A percentile compares a stretch with the other conserved stretches of the same genome.
phyloP scores from a whole-genome alignment of 2,888 invertebrate species.

The Nomada fabriciana region DNA sequence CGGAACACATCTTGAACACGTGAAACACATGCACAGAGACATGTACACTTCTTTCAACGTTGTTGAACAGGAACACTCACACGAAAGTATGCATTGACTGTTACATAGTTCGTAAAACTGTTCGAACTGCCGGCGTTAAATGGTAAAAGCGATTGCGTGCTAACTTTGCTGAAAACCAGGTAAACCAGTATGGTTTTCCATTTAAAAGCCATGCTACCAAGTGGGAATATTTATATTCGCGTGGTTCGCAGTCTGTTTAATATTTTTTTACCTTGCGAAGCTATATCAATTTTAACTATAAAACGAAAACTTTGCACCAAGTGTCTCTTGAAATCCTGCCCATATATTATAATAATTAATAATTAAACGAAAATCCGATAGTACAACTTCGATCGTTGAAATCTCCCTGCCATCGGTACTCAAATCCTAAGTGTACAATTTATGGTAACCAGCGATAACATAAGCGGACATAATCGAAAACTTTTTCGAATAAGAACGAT shows the following conservation, averaged over 20 bases:
- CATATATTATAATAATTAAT: neutral
- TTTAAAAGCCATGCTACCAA: neutral
- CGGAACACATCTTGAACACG: constrained; percentile 12
- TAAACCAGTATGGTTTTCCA: constrained; percentile 2
- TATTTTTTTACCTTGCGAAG: neutral
- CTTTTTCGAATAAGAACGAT: neutral
- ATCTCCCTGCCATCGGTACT: neutral
- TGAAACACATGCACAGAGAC: neutral
- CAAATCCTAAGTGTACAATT: neutral
- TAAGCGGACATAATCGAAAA: neutral
- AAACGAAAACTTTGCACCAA: neutral
- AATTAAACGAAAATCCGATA: neutral
- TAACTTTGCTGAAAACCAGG: neutral
- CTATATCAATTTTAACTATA: neutral
- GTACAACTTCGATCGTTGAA: neutral
- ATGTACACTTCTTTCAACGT: neutral
- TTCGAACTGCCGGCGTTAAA: constrained; percentile 2
- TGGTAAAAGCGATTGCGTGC: neutral
- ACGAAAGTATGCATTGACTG: neutral
- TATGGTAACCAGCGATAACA: neutral
- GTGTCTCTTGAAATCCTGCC: constrained; percentile 3
- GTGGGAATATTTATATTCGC: neutral
- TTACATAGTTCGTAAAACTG: constrained; percentile 1
- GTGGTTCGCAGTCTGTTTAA: neutral
- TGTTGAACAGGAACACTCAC: neutral